These are phyloP conservation scores for Sterrhoptilus dennistouni DNA, from an alignment of 2,113 vertebrate genomes.

Conservation along the genomic window DNA sequence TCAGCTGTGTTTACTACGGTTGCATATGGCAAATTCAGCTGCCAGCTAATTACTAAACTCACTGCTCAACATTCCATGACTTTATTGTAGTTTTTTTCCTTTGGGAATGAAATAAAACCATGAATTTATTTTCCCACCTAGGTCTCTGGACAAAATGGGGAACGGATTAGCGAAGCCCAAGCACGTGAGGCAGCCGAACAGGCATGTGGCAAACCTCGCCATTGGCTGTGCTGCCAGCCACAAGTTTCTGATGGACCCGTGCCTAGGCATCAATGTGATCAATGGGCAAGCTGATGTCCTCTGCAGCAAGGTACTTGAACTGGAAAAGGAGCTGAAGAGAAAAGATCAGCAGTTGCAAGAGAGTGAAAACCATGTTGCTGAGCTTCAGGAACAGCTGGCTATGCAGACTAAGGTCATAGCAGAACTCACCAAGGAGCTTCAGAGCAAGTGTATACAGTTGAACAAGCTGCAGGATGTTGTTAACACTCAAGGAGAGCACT, in stretches of 20 bases:
- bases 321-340: constrained; percentile 82
- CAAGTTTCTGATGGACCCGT: constrained; percentile 40
- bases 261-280: neutral
- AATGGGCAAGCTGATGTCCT: constrained; percentile 66
- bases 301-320: constrained; percentile 76
- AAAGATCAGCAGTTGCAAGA: constrained; percentile 81
- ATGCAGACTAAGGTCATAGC: constrained; percentile 78
- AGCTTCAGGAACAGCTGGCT: constrained; percentile 82
- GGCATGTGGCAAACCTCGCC: constrained; percentile 50
- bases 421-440: constrained; percentile 85
- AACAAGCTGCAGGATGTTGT: constrained; percentile 86
- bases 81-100: neutral
- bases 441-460: constrained; percentile 84
- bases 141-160: constrained; percentile 79
- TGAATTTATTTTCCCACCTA: constrained; percentile 12
- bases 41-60: neutral
- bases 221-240: constrained; percentile 42
- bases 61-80: neutral
- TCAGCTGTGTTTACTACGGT: neutral
- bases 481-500: constrained; percentile 70
- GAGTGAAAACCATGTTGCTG: constrained; percentile 75
- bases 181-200: constrained; percentile 75
- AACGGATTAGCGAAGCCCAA: constrained; percentile 88
- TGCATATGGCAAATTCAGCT: neutral
- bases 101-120: neutral